These are phyloP conservation scores for Tetragnatha versicolor DNA, from an alignment of 1,140 invertebrate genomes.

Conservation along the genomic window DNA sequence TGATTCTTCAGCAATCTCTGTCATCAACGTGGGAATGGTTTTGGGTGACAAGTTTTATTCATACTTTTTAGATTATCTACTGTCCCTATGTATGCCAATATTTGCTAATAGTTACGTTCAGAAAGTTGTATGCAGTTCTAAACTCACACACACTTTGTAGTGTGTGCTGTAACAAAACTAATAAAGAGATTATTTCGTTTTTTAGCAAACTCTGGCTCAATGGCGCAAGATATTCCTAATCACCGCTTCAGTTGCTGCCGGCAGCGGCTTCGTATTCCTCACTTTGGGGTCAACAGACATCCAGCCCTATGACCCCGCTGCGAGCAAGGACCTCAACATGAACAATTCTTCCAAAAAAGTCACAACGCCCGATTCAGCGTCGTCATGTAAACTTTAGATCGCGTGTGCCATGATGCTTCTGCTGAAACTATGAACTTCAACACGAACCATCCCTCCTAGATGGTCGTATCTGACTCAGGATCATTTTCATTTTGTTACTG, in stretches of 20 bases:
- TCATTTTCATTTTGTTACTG: too few species aligned
- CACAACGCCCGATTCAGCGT: too few species aligned
- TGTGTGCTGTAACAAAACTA: background rate
- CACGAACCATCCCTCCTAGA: too few species aligned
- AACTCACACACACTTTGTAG: background rate
- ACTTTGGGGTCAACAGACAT: conserved; percentile 16
- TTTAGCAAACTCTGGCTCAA: conserved; percentile 25
- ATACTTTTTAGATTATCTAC: background rate
- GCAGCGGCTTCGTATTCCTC: conserved; percentile 12
- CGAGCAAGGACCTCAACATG: background rate
- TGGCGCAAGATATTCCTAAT: conserved; percentile 39
- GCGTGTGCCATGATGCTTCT: too few species aligned
- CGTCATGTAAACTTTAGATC: too few species aligned
- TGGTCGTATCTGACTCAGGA: too few species aligned
- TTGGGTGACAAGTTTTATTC: background rate
- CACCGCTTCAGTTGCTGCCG: conserved; percentile 8
- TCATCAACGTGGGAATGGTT: background rate
- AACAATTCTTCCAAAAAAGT: background rate
- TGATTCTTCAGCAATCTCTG: background rate
- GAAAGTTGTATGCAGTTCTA: background rate
- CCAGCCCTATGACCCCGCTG: conserved; percentile 14
- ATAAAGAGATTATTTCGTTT: background rate
- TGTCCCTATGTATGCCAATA: background rate
- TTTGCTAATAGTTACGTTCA: background rate
- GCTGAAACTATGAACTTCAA: too few species aligned